phyloP scores from a whole-genome alignment of 1,140 invertebrate genomes.

The Atta cephalotes region DNA sequence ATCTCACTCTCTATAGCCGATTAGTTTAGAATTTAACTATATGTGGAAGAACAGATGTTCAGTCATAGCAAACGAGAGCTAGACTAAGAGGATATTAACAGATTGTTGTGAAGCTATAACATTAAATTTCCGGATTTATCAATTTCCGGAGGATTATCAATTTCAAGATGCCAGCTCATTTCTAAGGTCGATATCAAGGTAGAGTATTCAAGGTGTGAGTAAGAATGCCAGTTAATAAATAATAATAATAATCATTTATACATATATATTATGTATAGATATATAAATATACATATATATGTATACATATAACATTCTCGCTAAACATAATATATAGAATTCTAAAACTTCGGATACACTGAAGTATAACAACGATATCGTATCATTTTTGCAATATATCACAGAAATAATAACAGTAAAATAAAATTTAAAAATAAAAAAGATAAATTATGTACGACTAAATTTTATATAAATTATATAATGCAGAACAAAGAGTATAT shows the following conservation, averaged over 20 bases:
- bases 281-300: neutral
- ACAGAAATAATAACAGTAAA: conserved; percentile 77
- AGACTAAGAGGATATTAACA: conserved; percentile 74
- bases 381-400: conserved; percentile 73
- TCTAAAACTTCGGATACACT: conserved; percentile 65
- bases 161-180: conserved; percentile 71
- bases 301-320: conserved; percentile 27
- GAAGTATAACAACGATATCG: conserved; percentile 71
- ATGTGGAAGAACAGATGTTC: conserved; percentile 83
- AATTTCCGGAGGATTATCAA: conserved; percentile 67
- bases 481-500: conserved; percentile 27
- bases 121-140: conserved; percentile 62
- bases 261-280: neutral
- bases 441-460: conserved; percentile 31
- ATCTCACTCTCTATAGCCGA: conserved; percentile 66
- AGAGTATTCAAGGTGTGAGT: conserved; percentile 69
- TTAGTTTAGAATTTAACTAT: conserved; percentile 82
- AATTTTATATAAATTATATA: conserved; percentile 57
- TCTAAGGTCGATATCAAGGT: conserved; percentile 52
- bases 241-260: conserved; percentile 50
- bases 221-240: conserved; percentile 73
- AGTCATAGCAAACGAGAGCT: conserved; percentile 80
- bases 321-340: conserved; percentile 66
- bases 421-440: conserved; percentile 68
- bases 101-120: conserved; percentile 68